Evolutionary conservation across 2,797 vertebrate genomes (phyloP).

Genomic region (Myotis vivesi): DNA sequence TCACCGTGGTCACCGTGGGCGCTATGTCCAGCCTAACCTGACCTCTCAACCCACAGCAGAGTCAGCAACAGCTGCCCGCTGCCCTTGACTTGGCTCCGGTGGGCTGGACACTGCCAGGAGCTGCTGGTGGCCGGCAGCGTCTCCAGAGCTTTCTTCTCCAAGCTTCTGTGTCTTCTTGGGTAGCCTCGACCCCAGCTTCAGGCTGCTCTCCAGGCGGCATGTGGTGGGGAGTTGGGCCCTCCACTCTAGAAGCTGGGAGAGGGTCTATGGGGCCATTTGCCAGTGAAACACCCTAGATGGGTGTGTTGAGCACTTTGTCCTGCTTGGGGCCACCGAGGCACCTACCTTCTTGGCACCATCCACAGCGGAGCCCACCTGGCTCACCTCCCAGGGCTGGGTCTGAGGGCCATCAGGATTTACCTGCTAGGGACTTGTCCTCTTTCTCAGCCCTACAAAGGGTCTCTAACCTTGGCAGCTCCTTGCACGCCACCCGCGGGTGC

Average conservation of each 20-base stretch:
- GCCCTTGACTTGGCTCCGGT: conserved; percentile 81
- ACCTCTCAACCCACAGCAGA: conserved; percentile 84
- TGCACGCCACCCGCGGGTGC: background rate
- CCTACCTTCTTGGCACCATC: conserved; percentile 26
- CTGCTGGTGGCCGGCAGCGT: conserved; percentile 87
- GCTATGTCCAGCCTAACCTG: conserved; percentile 77
- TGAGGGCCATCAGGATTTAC: conserved; percentile 19
- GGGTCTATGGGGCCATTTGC: conserved; percentile 77
- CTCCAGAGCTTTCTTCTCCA: conserved; percentile 88
- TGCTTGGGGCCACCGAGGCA: background rate
- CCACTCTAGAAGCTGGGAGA: conserved; percentile 80
- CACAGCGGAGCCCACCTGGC: conserved; percentile 48
- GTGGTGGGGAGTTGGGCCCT: conserved; percentile 73
- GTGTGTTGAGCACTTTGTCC: no score
- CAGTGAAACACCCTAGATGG: background rate
- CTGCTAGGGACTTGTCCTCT: background rate
- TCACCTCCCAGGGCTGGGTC: conserved; percentile 38
- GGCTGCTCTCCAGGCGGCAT: conserved; percentile 77
- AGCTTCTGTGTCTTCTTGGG: conserved; percentile 83
- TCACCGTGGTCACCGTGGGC: background rate
- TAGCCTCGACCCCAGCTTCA: conserved; percentile 88
- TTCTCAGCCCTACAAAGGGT: conserved; percentile 36
- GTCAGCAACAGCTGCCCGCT: conserved; percentile 88
- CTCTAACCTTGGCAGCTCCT: background rate
- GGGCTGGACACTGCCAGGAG: conserved; percentile 64